Evolutionary conservation across 2,113 vertebrate genomes (phyloP).

Genomic region (Apodemus speciosus): DNA sequence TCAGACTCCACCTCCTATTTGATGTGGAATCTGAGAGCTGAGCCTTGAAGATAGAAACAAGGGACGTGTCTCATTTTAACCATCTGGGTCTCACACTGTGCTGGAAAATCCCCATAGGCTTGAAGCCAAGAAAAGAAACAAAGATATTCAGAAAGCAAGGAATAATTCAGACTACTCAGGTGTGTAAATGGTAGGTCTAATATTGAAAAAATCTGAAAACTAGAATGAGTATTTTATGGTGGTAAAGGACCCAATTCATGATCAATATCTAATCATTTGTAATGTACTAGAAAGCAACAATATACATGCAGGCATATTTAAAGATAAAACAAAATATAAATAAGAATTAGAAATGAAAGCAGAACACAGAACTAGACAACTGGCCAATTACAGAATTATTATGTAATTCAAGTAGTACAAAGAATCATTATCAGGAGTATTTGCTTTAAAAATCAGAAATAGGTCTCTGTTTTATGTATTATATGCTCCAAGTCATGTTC

Average conservation of each 20-base stretch:
- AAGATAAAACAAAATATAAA: neutral
- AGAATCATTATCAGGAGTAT: neutral
- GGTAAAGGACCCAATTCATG: neutral
- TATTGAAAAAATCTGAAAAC: neutral
- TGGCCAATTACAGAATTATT: neutral
- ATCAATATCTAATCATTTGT: neutral
- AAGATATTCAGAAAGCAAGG: neutral
- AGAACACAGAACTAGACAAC: neutral
- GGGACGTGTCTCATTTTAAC: neutral
- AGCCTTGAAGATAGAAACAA: neutral
- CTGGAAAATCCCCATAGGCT: neutral
- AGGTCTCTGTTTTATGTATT: neutral
- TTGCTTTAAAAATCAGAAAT: conserved; percentile 10
- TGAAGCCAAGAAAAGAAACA: neutral
- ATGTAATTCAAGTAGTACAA: neutral
- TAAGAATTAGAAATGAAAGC: neutral
- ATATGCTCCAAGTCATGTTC: neutral
- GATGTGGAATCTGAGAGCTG: neutral
- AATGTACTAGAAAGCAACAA: neutral
- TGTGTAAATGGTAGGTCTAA: neutral
- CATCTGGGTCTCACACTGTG: neutral
- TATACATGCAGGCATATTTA: neutral
- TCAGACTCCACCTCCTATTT: neutral
- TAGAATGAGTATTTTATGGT: neutral
- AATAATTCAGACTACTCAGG: neutral